phyloP scores from a whole-genome alignment of 2,888 invertebrate species.

The Dichetophora obliterata region DNA sequence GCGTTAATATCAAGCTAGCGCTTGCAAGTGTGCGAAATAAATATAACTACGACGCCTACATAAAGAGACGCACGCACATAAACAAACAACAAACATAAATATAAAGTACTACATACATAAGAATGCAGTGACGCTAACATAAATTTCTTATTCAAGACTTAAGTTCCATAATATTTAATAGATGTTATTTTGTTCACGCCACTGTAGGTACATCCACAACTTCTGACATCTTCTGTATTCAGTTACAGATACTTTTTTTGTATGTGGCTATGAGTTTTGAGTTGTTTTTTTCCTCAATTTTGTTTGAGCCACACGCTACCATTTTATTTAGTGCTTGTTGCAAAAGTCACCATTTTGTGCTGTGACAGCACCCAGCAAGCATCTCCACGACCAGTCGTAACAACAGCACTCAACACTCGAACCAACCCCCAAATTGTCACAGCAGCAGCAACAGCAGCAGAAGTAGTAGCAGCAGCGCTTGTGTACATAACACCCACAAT shows the following conservation, averaged over 20 bases:
- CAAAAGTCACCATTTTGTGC: constrained; percentile 32
- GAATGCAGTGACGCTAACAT: neutral
- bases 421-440: neutral
- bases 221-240: constrained; percentile 3
- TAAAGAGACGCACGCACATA: neutral
- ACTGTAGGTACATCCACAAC: neutral
- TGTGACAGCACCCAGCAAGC: neutral
- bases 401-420: constrained; percentile 1
- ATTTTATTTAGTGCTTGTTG: constrained; percentile 54
- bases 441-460: neutral
- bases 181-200: neutral
- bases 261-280: neutral
- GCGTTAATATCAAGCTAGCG: neutral
- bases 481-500: constrained; percentile 23
- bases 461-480: neutral
- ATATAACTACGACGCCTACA: neutral
- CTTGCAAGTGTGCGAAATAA: neutral
- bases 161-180: neutral
- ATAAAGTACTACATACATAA: neutral
- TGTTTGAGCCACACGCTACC: constrained; percentile 53
- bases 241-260: neutral
- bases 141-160: neutral
- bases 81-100: neutral
- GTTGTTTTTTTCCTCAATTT: neutral
- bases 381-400: constrained; percentile 10